phyloP scores from a whole-genome alignment of 1,140 invertebrate species.

The Harlomillsia oculata region DNA sequence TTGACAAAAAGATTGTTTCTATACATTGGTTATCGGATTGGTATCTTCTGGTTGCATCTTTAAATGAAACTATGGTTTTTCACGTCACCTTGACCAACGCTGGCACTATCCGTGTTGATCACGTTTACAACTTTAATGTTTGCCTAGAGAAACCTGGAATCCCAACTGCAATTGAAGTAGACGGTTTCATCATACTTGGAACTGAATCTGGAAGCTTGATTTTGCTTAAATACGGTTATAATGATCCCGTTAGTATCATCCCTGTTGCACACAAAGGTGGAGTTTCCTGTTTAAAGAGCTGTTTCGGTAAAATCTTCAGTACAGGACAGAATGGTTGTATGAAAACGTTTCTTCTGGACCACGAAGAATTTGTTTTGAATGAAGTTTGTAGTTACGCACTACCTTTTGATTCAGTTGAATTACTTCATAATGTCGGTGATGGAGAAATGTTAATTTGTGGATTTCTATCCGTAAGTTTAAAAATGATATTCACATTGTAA shows the following conservation, averaged over 20 bases:
- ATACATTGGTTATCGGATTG: neutral
- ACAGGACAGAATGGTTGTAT: neutral
- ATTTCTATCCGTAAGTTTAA: neutral
- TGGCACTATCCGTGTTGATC: too few species aligned
- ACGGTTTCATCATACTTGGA: neutral
- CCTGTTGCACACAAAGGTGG: neutral
- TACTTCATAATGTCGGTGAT: neutral
- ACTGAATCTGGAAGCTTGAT: neutral
- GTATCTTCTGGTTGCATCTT: neutral
- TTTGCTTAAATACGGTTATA: neutral
- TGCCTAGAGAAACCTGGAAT: neutral
- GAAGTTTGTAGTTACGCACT: neutral
- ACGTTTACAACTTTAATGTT: too few species aligned
- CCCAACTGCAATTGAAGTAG: neutral
- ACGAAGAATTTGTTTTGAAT: too few species aligned
- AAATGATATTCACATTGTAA: too few species aligned
- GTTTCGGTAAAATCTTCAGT: neutral
- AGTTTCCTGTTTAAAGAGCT: neutral
- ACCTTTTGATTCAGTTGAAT: conserved; percentile 3
- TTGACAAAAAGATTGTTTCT: conserved; percentile 7
- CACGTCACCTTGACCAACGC: too few species aligned
- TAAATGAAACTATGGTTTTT: neutral
- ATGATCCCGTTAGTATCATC: neutral
- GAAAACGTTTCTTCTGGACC: too few species aligned
- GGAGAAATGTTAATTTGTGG: neutral